Evolutionary conservation across 2,113 vertebrate genomes (phyloP), one percentile per base, ranked within the genome.

Genomic region (Hypomesus transpacificus): DNA sequence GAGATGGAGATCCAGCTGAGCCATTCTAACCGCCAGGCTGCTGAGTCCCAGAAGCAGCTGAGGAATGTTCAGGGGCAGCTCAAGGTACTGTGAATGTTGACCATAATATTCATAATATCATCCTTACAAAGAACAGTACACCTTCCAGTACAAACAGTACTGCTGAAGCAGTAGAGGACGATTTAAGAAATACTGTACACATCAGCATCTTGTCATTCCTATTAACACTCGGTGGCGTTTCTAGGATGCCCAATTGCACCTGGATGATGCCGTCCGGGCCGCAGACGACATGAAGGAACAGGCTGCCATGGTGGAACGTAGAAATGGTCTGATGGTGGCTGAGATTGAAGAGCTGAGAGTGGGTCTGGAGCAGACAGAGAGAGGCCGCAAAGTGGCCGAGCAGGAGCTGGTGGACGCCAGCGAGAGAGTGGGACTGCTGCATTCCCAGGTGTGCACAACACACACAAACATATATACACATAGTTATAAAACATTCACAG

Each of bases 301-400:
- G 77, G 77, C 90, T 78, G 91, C 91, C 66, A 92, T 93, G 87
- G 83, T 92, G 16, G 92, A 93, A 81, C 91, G 92, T 81, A 92
- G 92, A 79, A 89, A 91, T 74, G 90, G 83, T 75, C 82, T 93
- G 75, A 84, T 92, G 76, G 84, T 89, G 78, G 89, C 92, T 18
- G 92, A 93, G 83, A 92, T 93, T 0, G 91, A 93, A 73, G 92
- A 94, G 73, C 82, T 90, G 39, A 78, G 92, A 74, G 82, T 83
- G 62, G 91, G 90, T 2, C 85, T 94, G 75, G 92, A 93, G 66
- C 92, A 93, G 84, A 92, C 92, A 0, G 92, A 93, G 71, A 87
- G 91, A 85, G 85, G 85, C 16, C 90, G 93, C 39, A 94, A 89
- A 71, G 82, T 91, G 0, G 93, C 92, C 0, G 93, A 95, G 64